These are phyloP conservation scores for Semicossyphus pulcher DNA, from an alignment of 2,113 vertebrate genomes.

Conservation along the genomic window DNA sequence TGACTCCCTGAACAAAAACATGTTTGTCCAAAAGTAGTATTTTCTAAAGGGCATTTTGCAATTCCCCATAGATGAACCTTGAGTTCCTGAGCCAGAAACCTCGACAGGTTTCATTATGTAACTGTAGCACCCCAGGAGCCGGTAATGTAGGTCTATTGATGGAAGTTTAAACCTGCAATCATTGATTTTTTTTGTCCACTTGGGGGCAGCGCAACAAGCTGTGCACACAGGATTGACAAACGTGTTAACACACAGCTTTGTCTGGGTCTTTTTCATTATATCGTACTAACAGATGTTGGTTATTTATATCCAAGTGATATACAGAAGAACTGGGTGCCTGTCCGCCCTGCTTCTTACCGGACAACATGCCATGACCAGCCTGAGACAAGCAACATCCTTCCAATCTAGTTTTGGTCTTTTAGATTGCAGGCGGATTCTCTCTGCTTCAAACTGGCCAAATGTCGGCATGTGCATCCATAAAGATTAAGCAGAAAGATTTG, in stretches of 20 bases:
- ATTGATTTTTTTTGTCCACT: background rate
- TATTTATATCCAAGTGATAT: no score
- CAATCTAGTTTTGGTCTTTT: no score
- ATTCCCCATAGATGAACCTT: background rate
- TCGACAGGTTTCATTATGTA: background rate
- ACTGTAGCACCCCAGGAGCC: background rate
- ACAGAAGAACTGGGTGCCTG: no score
- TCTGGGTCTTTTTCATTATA: no score
- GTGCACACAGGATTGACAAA: background rate
- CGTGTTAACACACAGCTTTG: background rate
- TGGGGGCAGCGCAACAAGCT: background rate
- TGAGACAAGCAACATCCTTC: no score
- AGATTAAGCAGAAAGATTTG: no score
- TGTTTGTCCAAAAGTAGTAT: background rate
- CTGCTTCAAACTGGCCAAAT: no score
- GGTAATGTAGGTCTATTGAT: background rate
- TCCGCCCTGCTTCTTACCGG: no score
- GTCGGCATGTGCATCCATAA: no score
- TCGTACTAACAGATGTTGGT: no score
- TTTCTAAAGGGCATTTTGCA: constrained; percentile 14
- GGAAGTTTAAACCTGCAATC: background rate
- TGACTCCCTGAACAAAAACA: background rate
- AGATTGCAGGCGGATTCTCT: no score
- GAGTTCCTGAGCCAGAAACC: background rate
- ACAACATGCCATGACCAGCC: no score